phyloP scores from a whole-genome alignment of 2,888 invertebrate genomes.

The Tipula helvola region DNA sequence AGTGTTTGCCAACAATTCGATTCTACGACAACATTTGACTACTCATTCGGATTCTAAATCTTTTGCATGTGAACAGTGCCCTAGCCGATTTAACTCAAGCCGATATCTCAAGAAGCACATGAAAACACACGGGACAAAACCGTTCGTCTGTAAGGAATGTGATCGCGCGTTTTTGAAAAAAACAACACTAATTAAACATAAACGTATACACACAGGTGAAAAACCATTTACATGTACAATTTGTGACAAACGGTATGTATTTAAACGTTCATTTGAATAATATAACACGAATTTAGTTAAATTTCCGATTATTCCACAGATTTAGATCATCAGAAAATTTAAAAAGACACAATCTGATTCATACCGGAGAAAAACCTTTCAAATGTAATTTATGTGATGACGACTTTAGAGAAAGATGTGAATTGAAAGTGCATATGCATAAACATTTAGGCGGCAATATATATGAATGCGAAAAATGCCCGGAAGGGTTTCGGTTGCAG shows the following conservation, averaged over 20 bases:
- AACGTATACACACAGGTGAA: conserved; percentile 43
- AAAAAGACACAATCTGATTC: conserved; percentile 23
- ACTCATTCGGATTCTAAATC: conserved; percentile 43
- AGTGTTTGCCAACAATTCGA: conserved; percentile 36
- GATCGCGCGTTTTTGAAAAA: conserved; percentile 44
- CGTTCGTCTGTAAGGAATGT: conserved; percentile 51
- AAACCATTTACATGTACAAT: conserved; percentile 17
- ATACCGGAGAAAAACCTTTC: too few relatives aligned
- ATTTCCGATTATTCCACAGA: conserved; percentile 22
- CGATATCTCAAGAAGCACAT: conserved; percentile 24
- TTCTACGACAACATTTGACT: conserved; percentile 43
- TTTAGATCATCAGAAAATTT: conserved; percentile 43
- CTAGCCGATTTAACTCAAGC: conserved; percentile 43
- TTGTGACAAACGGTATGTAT: too few relatives aligned
- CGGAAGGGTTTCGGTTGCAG: too few relatives aligned
- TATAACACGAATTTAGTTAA: neutral
- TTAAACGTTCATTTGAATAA: too few relatives aligned
- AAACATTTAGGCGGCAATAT: too few relatives aligned
- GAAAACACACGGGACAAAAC: conserved; percentile 41
- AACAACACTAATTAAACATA: conserved; percentile 47
- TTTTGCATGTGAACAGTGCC: conserved; percentile 42
- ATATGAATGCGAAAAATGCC: conserved; percentile 23
- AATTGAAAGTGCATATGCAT: too few relatives aligned
- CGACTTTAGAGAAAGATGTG: too few relatives aligned
- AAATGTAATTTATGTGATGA: too few relatives aligned